Percentiles rank a stretch among this genome's conserved stretches.
These are phyloP conservation scores for Ceratina calcarata DNA, from an alignment of 1,140 invertebrate genomes.

Conservation along the genomic window DNA sequence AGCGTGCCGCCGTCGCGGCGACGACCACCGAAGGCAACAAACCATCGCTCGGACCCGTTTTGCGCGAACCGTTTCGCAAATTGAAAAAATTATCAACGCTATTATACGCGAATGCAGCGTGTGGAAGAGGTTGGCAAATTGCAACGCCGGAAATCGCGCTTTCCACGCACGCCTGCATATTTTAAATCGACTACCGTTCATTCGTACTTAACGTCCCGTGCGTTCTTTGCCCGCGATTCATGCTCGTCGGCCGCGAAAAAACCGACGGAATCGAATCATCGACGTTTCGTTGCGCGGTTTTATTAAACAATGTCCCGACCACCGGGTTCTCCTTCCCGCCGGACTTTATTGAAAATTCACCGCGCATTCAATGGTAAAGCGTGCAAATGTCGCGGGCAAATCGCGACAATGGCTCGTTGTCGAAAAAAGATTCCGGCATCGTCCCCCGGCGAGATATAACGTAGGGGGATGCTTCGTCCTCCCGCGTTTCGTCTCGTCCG, in stretches of 20 bases:
- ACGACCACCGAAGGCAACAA: conserved; percentile 50
- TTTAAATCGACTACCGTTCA: conserved; percentile 40
- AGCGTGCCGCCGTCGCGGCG: not conserved
- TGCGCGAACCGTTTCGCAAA: conserved; percentile 43
- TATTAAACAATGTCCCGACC: conserved; percentile 17
- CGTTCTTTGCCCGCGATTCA: conserved; percentile 7
- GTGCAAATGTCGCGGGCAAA: not conserved
- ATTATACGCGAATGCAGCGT: conserved; percentile 44
- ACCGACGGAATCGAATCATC: conserved; percentile 34
- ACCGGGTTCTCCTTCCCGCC: too few relatives aligned
- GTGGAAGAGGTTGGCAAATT: conserved; percentile 11
- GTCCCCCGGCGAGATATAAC: too few relatives aligned
- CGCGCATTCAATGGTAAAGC: not conserved
- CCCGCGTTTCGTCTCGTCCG: conserved; percentile 60
- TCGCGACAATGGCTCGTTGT: conserved; percentile 25
- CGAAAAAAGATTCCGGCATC: not conserved
- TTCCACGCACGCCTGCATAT: conserved; percentile 46
- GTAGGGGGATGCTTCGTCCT: too few relatives aligned
- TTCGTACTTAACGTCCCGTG: conserved; percentile 39
- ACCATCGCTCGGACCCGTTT: conserved; percentile 30
- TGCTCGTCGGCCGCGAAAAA: not conserved
- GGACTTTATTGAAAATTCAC: not conserved
- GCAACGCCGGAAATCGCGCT: not conserved
- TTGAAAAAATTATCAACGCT: conserved; percentile 65
- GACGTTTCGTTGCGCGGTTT: conserved; percentile 28